phyloP scores from a whole-genome alignment of 2,888 invertebrate genomes.

The Drosophila yooni region DNA sequence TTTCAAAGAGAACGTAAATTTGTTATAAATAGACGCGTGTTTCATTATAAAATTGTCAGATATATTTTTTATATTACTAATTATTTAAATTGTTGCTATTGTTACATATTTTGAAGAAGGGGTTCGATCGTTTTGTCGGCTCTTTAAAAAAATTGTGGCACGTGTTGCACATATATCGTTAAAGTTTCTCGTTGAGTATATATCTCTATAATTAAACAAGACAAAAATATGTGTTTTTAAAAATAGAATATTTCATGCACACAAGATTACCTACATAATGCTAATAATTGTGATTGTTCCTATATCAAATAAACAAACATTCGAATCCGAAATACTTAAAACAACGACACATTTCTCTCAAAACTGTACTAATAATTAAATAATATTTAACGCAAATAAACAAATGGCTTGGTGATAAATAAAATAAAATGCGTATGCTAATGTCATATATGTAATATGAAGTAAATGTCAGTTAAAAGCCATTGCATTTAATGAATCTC shows the following conservation, averaged over 20 bases:
- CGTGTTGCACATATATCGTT: constrained; percentile 43
- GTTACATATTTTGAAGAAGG: constrained; percentile 4
- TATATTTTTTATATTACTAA: neutral
- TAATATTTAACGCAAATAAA: neutral
- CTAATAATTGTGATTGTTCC: constrained; percentile 31
- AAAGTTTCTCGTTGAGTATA: constrained; percentile 26
- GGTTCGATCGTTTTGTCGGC: neutral
- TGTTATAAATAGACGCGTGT: constrained; percentile 41
- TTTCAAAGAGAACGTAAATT: constrained; percentile 30
- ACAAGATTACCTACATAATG: constrained; percentile 28
- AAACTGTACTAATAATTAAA: neutral
- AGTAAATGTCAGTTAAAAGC: neutral
- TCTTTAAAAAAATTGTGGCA: constrained; percentile 24
- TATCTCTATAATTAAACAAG: constrained; percentile 47
- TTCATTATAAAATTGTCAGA: constrained; percentile 4
- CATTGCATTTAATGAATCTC: constrained; percentile 5
- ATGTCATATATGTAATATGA: neutral
- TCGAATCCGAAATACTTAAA: constrained; percentile 3
- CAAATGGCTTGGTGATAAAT: constrained; percentile 16
- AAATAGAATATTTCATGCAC: constrained; percentile 52
- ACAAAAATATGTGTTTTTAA: constrained; percentile 49
- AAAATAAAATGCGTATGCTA: neutral
- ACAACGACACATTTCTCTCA: constrained; percentile 1
- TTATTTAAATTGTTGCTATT: neutral
- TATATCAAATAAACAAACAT: constrained; percentile 16